Evolutionary conservation across 1,140 invertebrate species (phyloP).

Genomic region (Orussus abietinus): DNA sequence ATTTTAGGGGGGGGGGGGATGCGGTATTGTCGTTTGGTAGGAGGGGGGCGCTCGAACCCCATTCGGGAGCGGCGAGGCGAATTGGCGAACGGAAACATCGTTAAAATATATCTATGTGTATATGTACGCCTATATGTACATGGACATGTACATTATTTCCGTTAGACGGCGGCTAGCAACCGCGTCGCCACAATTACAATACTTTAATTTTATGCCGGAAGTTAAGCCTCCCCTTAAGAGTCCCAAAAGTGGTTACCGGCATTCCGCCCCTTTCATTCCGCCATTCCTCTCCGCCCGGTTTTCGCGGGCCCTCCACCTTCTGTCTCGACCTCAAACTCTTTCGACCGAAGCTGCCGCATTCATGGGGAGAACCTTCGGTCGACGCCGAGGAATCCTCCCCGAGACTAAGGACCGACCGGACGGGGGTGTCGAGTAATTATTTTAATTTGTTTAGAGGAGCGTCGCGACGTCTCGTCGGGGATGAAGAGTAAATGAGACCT

Average conservation of each 20-base stretch:
- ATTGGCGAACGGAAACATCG: no score
- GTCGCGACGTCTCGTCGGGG: no score
- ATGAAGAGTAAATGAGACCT: no score
- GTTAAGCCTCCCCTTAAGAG: constrained; percentile 51
- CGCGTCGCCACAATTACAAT: constrained; percentile 44
- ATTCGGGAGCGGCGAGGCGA: no score
- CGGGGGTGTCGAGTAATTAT: constrained; percentile 23
- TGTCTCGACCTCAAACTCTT: constrained; percentile 17
- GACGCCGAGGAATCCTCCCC: neutral
- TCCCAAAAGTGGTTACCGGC: constrained; percentile 36
- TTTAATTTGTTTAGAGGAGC: constrained; percentile 35
- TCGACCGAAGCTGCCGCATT: constrained; percentile 19
- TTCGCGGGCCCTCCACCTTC: neutral
- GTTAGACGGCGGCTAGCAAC: no score
- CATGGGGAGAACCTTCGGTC: constrained; percentile 23
- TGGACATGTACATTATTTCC: no score
- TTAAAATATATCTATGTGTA: no score
- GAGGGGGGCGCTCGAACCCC: no score
- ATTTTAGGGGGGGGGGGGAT: no score
- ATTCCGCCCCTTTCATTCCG: constrained; percentile 18
- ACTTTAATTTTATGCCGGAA: constrained; percentile 53
- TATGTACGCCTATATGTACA: no score
- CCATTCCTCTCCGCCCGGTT: neutral
- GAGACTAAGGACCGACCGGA: constrained; percentile 9
- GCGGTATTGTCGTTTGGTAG: no score